Evolutionary conservation across 2,888 invertebrate genomes (phyloP).

Genomic region (Lochmaea capreae): DNA sequence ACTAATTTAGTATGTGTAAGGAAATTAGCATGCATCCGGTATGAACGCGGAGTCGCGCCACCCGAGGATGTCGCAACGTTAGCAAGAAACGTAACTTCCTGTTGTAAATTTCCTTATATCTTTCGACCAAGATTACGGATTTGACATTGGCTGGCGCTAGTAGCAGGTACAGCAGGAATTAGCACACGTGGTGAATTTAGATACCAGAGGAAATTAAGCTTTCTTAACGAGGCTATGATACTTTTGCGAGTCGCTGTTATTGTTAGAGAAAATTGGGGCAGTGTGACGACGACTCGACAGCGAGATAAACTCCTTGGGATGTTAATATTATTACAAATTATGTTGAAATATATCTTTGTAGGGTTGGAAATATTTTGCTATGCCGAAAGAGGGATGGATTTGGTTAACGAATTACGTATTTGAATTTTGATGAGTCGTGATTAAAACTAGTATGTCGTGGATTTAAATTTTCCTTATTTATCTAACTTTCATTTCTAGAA

Average conservation of each 20-base stretch:
- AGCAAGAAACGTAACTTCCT: conserved; percentile 35
- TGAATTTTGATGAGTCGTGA: conserved; percentile 7
- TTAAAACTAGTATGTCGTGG: not conserved
- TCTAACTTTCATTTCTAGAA: not conserved
- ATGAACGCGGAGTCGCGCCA: conserved; percentile 30
- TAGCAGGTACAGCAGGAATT: conserved; percentile 19
- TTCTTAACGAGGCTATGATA: conserved; percentile 8
- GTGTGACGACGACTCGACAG: conserved; percentile 21
- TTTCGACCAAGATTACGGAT: conserved; percentile 21
- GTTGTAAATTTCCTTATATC: conserved; percentile 25
- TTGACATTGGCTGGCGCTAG: conserved; percentile 10
- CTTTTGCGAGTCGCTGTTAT: conserved; percentile 12
- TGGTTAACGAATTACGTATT: conserved; percentile 2
- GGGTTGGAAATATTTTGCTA: not conserved
- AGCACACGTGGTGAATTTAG: conserved; percentile 24
- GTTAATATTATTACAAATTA: conserved; percentile 6
- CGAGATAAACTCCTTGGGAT: conserved; percentile 7
- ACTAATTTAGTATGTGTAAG: conserved; percentile 49
- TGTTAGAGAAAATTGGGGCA: conserved; percentile 22
- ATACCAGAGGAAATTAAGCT: conserved; percentile 24
- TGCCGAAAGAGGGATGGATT: not conserved
- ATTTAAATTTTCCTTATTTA: conserved; percentile 14
- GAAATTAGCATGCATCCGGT: conserved; percentile 50
- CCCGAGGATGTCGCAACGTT: conserved; percentile 29
- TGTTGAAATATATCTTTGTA: conserved; percentile 9